Percentiles rank a stretch among this genome's conserved stretches.
Conservation (phyloP, 2,113 vertebrate species). For the Nipponia nippon region DNA sequence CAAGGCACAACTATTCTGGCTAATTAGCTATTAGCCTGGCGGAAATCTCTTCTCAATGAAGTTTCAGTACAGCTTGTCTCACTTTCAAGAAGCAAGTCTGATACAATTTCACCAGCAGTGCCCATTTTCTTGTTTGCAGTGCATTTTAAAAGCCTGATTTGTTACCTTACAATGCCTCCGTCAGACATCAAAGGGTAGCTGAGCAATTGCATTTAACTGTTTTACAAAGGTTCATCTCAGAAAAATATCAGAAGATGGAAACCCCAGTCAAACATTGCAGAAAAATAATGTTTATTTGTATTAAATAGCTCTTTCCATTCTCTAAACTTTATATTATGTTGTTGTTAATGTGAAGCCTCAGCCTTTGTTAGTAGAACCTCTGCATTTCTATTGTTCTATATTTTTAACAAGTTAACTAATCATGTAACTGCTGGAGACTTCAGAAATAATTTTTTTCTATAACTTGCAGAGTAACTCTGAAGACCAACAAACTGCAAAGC, state of each 20-base stretch:
- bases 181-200: not conserved
- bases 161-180: not conserved
- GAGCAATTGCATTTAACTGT: not conserved
- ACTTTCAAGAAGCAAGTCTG: not conserved
- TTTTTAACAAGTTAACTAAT: not conserved
- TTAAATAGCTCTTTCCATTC: not conserved
- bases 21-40: not conserved
- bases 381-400: not conserved
- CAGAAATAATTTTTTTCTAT: not conserved
- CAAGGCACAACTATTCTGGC: not conserved
- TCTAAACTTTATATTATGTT: not conserved
- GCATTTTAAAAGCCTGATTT: not conserved
- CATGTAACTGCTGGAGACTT: not conserved
- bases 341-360: not conserved
- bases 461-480: not conserved
- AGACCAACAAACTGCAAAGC: not conserved
- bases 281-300: not conserved
- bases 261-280: not conserved
- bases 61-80: not conserved
- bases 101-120: not conserved
- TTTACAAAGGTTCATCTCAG: not conserved
- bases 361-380: not conserved
- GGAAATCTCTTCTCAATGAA: not conserved
- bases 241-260: not conserved
- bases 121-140: not conserved